Base-by-base conservation (phyloP, 2,888 invertebrate species). In the Brachylomia viminalis region DNA sequence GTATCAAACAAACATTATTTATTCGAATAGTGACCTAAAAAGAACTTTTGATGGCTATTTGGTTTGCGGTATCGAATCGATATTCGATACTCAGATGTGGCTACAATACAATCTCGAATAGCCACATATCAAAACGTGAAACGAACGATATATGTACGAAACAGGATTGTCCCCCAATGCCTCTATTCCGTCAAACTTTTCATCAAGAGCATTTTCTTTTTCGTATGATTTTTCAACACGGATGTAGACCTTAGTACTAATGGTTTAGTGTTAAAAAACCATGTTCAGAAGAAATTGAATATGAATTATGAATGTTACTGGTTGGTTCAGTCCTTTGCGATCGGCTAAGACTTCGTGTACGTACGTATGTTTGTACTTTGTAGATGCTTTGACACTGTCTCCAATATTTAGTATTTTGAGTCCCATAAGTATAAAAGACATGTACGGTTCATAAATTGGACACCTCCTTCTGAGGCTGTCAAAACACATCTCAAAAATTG, bases 51-150 rank as follows among this genome's bases (percentile, higher is more conserved):
- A 77, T 59, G 38, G 67, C 52, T 42, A 56, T 68, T 77, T 45
- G 65, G 72, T 82, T 79, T 70, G 82, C 42, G 69, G 72, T 70
- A 54, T 68, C 23, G 15, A 75, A 78, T 83, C 86, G 69, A 72
- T 76, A 76, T 62, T 66, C 52, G 27, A 59, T 86, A 79, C 85
- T 82, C 71, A 82, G 71, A 86, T 82, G 77, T 77, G 82, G 85
- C 54, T 27, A 62, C 61, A 45, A 80, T 66, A 80, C 67, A 85
- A 65, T 85, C 59, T 33, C n/a, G 20, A 59, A 67, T 61, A 17
- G 10, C 23, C 38, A 38, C 20, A n/a, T 68, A 27, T 62, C n/a
- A 72, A 73, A 62, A 73, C 27, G 38, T 80, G 27, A 66, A 84
- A 84, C 23, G 30, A 42, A 79, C 54, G 61, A 72, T 67, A 45